Evolutionary conservation across 2,888 invertebrate species (phyloP).

Genomic region (Emmelina monodactyla): DNA sequence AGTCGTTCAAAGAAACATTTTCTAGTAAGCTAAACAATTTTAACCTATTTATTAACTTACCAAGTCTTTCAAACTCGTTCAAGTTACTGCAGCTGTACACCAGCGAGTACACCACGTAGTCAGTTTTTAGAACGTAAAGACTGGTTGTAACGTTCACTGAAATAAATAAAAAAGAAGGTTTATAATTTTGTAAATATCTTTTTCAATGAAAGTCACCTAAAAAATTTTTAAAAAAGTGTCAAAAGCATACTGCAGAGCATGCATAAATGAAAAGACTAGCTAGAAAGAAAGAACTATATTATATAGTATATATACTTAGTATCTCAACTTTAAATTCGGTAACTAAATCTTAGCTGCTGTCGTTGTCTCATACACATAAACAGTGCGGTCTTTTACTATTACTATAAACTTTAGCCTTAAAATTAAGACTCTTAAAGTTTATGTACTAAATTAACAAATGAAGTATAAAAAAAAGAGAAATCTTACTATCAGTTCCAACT

Average conservation of each 20-base stretch:
- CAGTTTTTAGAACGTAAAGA: conserved; percentile 68
- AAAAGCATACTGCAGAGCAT: too few relatives aligned
- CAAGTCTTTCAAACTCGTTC: conserved; percentile 27
- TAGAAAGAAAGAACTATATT: too few relatives aligned
- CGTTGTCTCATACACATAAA: not conserved
- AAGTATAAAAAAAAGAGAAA: conserved; percentile 1
- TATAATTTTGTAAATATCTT: too few relatives aligned
- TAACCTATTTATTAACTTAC: too few relatives aligned
- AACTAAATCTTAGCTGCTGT: too few relatives aligned
- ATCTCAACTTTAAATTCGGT: too few relatives aligned
- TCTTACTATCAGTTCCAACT: conserved; percentile 27
- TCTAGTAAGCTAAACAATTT: too few relatives aligned
- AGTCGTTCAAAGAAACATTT: too few relatives aligned
- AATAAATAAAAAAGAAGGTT: too few relatives aligned
- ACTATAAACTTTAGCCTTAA: not conserved
- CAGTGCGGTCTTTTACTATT: not conserved
- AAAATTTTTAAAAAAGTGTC: not conserved
- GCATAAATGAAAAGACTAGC: too few relatives aligned
- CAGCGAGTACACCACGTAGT: conserved; percentile 69
- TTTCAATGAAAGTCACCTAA: not conserved
- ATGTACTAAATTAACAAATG: not conserved
- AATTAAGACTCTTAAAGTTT: not conserved
- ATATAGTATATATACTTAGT: too few relatives aligned
- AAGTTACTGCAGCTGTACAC: conserved; percentile 68
- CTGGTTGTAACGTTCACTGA: conserved; percentile 25